These are phyloP conservation scores for Nipponacmea schrenckii DNA, from an alignment of 2,888 invertebrate species.

Conservation along the genomic window DNA sequence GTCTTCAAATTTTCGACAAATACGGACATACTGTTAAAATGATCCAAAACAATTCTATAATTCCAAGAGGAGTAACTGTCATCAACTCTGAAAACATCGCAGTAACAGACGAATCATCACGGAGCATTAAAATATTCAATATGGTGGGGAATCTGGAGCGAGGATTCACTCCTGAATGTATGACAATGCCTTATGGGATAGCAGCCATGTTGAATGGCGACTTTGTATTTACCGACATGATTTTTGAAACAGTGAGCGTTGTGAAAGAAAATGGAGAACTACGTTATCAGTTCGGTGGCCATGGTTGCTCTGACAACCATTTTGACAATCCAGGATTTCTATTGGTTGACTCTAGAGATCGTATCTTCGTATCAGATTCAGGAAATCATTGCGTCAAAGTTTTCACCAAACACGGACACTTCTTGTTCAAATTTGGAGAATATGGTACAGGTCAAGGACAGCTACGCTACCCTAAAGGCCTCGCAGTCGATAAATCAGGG, in stretches of 20 bases:
- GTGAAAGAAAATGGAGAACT: constrained; percentile 27
- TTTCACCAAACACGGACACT: constrained; percentile 33
- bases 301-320: constrained; percentile 25
- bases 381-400: constrained; percentile 41
- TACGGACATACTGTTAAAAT: constrained; percentile 25
- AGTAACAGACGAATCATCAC: constrained; percentile 36
- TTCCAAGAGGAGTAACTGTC: constrained; percentile 31
- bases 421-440: constrained; percentile 34
- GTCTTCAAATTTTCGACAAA: constrained; percentile 34
- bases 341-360: constrained; percentile 24
- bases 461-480: constrained; percentile 36
- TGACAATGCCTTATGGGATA: constrained; percentile 36
- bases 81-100: constrained; percentile 23
- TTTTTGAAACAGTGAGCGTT: constrained; percentile 36
- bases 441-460: constrained; percentile 29
- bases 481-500: constrained; percentile 26
- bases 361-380: constrained; percentile 39
- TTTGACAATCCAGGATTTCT: constrained; percentile 38
- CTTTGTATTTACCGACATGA: constrained; percentile 38
- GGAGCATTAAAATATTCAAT: constrained; percentile 31
- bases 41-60: constrained; percentile 24
- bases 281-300: constrained; percentile 30
- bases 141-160: constrained; percentile 12
- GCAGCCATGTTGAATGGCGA: constrained; percentile 23
- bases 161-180: constrained; percentile 12